Percentiles rank a stretch among this genome's conserved stretches.
These are phyloP conservation scores for Conops quadrifasciatus DNA, from an alignment of 2,888 invertebrate genomes.

Conservation along the genomic window DNA sequence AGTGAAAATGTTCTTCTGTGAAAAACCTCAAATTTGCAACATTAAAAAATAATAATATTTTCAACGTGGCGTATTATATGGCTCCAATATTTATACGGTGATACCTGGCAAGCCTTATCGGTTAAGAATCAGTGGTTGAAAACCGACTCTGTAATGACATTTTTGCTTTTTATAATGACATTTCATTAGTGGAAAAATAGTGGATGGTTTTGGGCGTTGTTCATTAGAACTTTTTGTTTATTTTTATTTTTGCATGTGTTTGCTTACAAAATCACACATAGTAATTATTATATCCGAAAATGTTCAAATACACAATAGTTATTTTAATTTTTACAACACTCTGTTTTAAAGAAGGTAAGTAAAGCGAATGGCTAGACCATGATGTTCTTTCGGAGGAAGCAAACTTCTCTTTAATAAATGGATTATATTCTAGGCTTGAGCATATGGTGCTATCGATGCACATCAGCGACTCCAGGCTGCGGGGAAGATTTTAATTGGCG, in stretches of 20 bases:
- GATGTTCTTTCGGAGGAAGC: too few relatives aligned
- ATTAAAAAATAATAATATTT: too few relatives aligned
- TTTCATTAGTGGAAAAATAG: too few relatives aligned
- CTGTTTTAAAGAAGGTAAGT: constrained; percentile 48
- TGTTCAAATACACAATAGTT: constrained; percentile 30
- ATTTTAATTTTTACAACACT: constrained; percentile 44
- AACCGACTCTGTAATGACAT: background rate
- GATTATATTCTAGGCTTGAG: constrained; percentile 71
- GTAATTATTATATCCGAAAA: background rate
- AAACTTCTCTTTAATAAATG: background rate
- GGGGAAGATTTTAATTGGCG: constrained; percentile 85
- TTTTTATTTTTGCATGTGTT: background rate
- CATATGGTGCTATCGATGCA: constrained; percentile 90
- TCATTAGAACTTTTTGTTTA: background rate
- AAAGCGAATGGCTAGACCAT: background rate
- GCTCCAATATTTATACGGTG: too few relatives aligned
- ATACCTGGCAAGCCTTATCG: too few relatives aligned
- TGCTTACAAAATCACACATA: background rate
- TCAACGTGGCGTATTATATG: too few relatives aligned
- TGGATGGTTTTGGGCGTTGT: constrained; percentile 3
- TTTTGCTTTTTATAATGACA: too few relatives aligned
- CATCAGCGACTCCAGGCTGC: constrained; percentile 89
- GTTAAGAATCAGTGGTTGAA: background rate
- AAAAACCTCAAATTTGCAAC: too few relatives aligned
- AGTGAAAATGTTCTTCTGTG: too few relatives aligned